These are phyloP conservation scores for Serranus cabrilla DNA, from an alignment of 2,797 vertebrate genomes.

Conservation along the genomic window DNA sequence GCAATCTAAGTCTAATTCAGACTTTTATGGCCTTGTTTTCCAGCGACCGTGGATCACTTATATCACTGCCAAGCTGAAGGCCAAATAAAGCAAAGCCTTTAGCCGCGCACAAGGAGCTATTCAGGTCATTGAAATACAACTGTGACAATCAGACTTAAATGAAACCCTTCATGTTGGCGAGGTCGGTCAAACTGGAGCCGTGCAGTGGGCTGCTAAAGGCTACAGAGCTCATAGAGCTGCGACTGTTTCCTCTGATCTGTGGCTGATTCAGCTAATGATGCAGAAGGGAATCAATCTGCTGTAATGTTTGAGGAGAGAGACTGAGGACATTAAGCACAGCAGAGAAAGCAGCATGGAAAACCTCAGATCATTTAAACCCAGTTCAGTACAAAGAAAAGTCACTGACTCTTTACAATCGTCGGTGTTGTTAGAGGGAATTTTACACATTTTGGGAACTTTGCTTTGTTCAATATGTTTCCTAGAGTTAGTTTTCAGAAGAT, in stretches of 20 bases:
- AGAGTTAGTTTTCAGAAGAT: background rate
- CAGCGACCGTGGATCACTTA: slow-evolving; percentile 58
- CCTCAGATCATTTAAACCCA: slow-evolving; percentile 6
- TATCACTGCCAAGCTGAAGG: slow-evolving; percentile 65
- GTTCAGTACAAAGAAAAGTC: background rate
- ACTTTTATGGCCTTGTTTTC: slow-evolving; percentile 79
- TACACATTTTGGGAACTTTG: background rate
- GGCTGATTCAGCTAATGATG: slow-evolving; percentile 65
- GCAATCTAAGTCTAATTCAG: slow-evolving; percentile 60
- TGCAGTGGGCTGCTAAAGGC: slow-evolving; percentile 33
- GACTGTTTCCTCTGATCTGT: slow-evolving; percentile 48
- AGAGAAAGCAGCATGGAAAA: slow-evolving; percentile 14
- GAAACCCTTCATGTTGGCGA: slow-evolving; percentile 56
- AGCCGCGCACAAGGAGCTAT: slow-evolving; percentile 72
- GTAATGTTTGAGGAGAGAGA: slow-evolving; percentile 44
- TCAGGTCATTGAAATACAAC: slow-evolving; percentile 75
- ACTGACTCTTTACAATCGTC: background rate
- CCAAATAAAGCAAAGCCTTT: slow-evolving; percentile 73
- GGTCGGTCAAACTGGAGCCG: slow-evolving; percentile 53
- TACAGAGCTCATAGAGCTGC: slow-evolving; percentile 31
- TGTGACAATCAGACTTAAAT: slow-evolving; percentile 71
- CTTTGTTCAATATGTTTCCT: background rate
- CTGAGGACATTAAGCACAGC: slow-evolving; percentile 29
- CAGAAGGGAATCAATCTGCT: slow-evolving; percentile 61
- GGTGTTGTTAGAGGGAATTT: background rate